Base-by-base conservation (phyloP, 2,888 invertebrate genomes). In the Epinotia bilunana region DNA sequence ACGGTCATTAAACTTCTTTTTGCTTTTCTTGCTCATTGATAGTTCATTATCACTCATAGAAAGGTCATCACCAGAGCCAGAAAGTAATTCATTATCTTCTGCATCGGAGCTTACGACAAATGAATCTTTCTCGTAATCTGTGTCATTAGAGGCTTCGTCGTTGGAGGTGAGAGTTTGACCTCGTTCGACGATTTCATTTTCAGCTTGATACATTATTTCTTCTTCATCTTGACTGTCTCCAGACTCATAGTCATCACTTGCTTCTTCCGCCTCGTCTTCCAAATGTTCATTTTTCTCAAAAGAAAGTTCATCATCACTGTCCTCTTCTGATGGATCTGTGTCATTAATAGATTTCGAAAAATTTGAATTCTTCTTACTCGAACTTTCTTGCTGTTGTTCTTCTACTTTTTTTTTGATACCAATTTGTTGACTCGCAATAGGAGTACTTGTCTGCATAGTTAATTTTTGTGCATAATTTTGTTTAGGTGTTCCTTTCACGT, bases 111-210 rank as follows among this genome's bases (percentile, higher is more conserved):
- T 93, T 2, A 94, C 95, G 73, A 95, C 81, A 82, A 95, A 95
- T 0, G 95, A 95, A 79, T 91, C 95, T 81, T 90, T 93, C 80
- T 94, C 93, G 77, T 94, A 94, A 77, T 94, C 91, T 0, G 90
- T 86, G 69, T 94, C 93, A 76, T 89, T 85, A 2, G 93, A 91
- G 33, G 90, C 84, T 7, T 93, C 88, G 60, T 89, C 89, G 61
- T 94, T 91, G 63, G 95, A 94, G 64, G 93, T 90, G 76, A 95
- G 83, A 3, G 95, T 95, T 84, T 95, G 95, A 2, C 95, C 95
- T 78, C 90, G 91, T 55, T 91, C 90, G 16, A 87, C 74, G 63
- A 95, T 87, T 86, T 94, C 92, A 83, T 95, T 92, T 72, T 94
- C 90, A 78, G 87, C 81, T 62, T 93, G 90, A 80, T 95, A 95